Evolutionary conservation across 2,888 invertebrate genomes (phyloP).

Genomic region (Caenorhabditis sp.): DNA sequence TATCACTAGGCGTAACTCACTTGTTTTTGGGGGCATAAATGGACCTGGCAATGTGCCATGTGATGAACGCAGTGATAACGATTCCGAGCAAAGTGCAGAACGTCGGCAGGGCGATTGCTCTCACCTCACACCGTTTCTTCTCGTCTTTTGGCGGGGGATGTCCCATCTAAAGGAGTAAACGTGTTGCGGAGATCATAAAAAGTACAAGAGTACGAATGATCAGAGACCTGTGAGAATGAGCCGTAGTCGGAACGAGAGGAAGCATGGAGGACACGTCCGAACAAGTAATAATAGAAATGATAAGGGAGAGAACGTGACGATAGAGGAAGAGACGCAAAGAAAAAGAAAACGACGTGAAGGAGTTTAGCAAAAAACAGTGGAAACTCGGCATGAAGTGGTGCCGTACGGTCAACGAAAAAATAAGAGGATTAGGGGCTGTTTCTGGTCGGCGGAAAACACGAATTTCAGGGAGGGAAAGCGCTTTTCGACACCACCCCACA

Average conservation of each 20-base stretch:
- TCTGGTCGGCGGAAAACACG: too few relatives aligned
- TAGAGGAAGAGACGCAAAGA: not conserved
- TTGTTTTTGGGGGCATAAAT: not conserved
- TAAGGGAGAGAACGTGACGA: slow-evolving; percentile 13
- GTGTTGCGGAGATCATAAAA: too few relatives aligned
- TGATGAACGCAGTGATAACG: slow-evolving; percentile 38
- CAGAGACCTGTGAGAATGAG: slow-evolving; percentile 32
- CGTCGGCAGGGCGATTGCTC: slow-evolving; percentile 3
- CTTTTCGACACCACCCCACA: too few relatives aligned
- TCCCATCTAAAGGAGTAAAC: slow-evolving; percentile 46
- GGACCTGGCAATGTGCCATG: slow-evolving; percentile 32
- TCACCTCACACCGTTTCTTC: slow-evolving; percentile 5
- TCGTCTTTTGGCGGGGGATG: slow-evolving; percentile 37
- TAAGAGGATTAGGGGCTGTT: slow-evolving; percentile 36
- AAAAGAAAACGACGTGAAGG: slow-evolving; percentile 1
- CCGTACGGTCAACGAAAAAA: slow-evolving; percentile 15
- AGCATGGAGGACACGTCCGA: not conserved
- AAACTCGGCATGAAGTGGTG: not conserved
- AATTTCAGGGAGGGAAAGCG: too few relatives aligned
- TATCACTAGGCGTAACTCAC: slow-evolving; percentile 9
- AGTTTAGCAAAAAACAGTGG: slow-evolving; percentile 14
- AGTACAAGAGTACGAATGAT: not conserved
- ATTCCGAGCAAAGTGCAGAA: slow-evolving; percentile 21
- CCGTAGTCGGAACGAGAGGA: slow-evolving; percentile 13
- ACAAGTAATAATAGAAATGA: not conserved